Conservation (phyloP, 2,888 invertebrate species). For the Branchellion lobata region DNA sequence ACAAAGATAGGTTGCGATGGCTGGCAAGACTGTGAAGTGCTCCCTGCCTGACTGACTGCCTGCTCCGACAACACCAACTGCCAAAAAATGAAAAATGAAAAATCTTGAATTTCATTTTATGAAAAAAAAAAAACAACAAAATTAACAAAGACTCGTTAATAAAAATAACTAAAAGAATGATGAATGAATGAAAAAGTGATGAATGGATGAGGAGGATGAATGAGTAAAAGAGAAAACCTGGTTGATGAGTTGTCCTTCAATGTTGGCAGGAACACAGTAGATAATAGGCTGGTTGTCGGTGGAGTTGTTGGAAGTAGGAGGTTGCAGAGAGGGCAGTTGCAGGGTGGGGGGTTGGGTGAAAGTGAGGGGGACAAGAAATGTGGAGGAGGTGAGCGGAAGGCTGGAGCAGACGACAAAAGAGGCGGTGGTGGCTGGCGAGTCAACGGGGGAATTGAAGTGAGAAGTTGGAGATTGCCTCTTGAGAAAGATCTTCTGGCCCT, state of each 20-base stretch:
- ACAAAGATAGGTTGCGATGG: not conserved
- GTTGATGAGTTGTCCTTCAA: not conserved
- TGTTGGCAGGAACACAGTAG: not conserved
- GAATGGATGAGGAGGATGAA: not conserved
- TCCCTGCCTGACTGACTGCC: not conserved
- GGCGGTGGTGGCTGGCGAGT: not conserved
- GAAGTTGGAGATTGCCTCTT: not conserved
- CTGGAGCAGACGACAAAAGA: slow-evolving; percentile 21
- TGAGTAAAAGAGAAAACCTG: not conserved
- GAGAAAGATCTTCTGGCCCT: not conserved
- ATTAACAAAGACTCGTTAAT: no score
- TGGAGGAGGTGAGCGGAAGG: not conserved
- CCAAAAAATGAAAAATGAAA: no score
- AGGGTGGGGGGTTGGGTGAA: no score
- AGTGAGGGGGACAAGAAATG: not conserved
- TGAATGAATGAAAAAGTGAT: not conserved
- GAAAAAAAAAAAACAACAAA: not conserved
- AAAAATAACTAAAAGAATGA: not conserved
- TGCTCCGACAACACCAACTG: not conserved
- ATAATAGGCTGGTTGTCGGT: not conserved
- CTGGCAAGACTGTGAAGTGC: no score
- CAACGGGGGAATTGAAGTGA: not conserved
- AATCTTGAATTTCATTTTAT: no score
- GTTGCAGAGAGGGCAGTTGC: not conserved
- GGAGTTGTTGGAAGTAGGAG: not conserved